Conservation (phyloP, 2,113 vertebrate genomes). For the Triplophysa rosa region DNA sequence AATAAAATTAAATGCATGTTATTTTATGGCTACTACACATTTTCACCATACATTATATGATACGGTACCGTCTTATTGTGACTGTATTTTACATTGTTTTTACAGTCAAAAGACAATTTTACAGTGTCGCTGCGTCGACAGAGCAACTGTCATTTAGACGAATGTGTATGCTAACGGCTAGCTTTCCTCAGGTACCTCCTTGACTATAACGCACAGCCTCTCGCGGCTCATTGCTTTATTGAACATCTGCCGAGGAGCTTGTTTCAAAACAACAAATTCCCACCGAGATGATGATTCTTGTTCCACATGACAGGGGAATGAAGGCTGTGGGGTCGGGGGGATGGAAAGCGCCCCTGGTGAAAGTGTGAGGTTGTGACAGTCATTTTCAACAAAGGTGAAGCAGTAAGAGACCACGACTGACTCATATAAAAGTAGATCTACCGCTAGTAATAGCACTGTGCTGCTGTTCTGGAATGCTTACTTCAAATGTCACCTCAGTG, state of each 20-base stretch:
- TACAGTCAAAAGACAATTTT: no score
- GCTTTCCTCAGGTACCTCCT: no score
- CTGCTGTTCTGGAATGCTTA: slow-evolving; percentile 62
- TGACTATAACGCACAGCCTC: neutral
- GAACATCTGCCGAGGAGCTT: slow-evolving; percentile 5
- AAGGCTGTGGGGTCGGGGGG: neutral
- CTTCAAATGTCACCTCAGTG: slow-evolving; percentile 67
- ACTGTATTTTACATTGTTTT: no score
- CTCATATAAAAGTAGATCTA: slow-evolving; percentile 53
- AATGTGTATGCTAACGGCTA: no score
- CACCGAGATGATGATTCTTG: neutral
- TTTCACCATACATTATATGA: no score
- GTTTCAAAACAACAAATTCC: slow-evolving; percentile 11
- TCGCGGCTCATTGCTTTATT: neutral
- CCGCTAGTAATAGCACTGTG: slow-evolving; percentile 63
- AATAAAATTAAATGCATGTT: no score
- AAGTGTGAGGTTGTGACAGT: slow-evolving; percentile 27
- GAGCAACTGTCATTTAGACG: no score
- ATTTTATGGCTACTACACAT: no score
- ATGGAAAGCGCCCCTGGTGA: slow-evolving; percentile 2
- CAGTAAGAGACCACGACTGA: slow-evolving; percentile 47
- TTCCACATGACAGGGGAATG: neutral
- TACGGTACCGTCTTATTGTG: no score
- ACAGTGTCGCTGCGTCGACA: no score
- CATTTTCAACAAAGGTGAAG: slow-evolving; percentile 3